Conservation (phyloP, 2,797 vertebrate species). For the Parotocinclus haroldoi region DNA sequence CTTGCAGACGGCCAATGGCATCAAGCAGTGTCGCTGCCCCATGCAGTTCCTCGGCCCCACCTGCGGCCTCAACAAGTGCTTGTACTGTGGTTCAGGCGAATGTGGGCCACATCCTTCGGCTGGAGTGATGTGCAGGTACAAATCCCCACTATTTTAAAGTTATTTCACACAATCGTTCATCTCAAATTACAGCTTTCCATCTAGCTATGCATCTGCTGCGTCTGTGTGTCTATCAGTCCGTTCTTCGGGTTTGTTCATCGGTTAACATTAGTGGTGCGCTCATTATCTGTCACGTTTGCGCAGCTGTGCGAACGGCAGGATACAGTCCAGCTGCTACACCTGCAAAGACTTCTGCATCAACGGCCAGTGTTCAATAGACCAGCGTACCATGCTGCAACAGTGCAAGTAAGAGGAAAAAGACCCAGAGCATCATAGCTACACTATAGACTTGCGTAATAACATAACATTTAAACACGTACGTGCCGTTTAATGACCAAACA, state of each 20-base stretch:
- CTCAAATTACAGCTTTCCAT: too few relatives aligned
- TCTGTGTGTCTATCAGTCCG: too few relatives aligned
- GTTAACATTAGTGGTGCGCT: too few relatives aligned
- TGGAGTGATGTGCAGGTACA: conserved; percentile 84
- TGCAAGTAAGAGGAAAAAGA: conserved; percentile 80
- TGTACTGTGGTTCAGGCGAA: conserved; percentile 75
- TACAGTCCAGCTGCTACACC: conserved; percentile 82
- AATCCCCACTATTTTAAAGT: background rate
- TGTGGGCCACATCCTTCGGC: conserved; percentile 72
- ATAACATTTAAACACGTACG: background rate
- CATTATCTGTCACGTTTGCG: conserved; percentile 27
- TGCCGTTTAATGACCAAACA: too few relatives aligned
- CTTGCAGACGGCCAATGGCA: conserved; percentile 73
- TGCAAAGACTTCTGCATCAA: conserved; percentile 82
- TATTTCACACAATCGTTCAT: too few relatives aligned
- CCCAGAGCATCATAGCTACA: background rate
- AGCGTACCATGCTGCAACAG: conserved; percentile 78
- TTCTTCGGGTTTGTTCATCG: too few relatives aligned
- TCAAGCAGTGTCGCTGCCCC: conserved; percentile 80
- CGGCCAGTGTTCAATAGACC: conserved; percentile 81
- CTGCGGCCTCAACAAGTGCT: conserved; percentile 84
- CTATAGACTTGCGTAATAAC: background rate
- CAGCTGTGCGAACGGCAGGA: conserved; percentile 81
- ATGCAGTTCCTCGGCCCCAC: conserved; percentile 72
- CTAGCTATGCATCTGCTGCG: too few relatives aligned